Percentiles rank a stretch among this genome's conserved stretches.
These are phyloP conservation scores for Oreotragus oreotragus DNA, from an alignment of 2,113 vertebrate species.

Conservation along the genomic window DNA sequence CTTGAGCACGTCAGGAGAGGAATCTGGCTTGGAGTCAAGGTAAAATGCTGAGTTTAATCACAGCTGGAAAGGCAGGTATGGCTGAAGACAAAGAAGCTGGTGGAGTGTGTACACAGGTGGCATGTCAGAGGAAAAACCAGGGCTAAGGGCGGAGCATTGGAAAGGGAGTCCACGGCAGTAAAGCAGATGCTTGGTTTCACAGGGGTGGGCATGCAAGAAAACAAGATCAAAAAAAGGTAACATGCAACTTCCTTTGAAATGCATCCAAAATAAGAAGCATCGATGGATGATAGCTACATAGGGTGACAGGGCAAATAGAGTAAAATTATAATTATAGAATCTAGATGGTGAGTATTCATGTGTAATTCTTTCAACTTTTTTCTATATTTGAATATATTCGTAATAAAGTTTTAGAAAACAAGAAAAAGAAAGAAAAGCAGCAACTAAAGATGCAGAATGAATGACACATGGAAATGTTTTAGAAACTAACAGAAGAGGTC, in stretches of 20 bases:
- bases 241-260: not conserved
- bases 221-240: not conserved
- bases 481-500: not conserved
- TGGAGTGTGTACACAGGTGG: not conserved
- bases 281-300: not conserved
- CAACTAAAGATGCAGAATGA: not conserved
- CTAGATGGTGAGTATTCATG: not conserved
- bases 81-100: not conserved
- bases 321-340: not conserved
- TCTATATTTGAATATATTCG: not conserved
- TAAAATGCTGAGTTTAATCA: not conserved
- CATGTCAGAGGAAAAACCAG: not conserved
- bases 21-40: not conserved
- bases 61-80: not conserved
- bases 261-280: not conserved
- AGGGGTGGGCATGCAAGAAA: not conserved
- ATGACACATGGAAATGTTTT: not conserved
- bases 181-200: not conserved
- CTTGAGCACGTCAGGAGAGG: not conserved
- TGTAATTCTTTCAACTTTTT: not conserved
- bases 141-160: not conserved
- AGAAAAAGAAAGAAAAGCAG: not conserved
- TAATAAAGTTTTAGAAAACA: not conserved
- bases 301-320: not conserved
- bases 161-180: not conserved